These are phyloP conservation scores for Tenthredo livida DNA, from an alignment of 2,888 invertebrate species.

Conservation along the genomic window DNA sequence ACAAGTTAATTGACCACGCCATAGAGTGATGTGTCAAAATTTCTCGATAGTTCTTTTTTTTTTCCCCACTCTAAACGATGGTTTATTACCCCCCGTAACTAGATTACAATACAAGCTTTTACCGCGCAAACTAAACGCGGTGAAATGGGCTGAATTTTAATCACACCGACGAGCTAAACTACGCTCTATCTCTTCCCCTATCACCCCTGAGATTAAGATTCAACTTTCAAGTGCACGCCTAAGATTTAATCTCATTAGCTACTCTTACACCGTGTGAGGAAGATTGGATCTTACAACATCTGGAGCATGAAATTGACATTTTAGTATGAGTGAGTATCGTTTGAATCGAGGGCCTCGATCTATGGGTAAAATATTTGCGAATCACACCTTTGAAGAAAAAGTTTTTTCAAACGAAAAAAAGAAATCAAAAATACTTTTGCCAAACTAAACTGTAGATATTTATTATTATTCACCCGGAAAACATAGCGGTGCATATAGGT, in stretches of 20 bases:
- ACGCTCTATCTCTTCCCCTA: neutral
- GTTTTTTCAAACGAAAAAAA: neutral
- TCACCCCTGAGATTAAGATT: slow-evolving; percentile 20
- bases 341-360: neutral
- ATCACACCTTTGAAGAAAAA: neutral
- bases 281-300: neutral
- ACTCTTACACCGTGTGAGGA: neutral
- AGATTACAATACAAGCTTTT: slow-evolving; percentile 2
- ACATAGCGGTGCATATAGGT: neutral
- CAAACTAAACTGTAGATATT: neutral
- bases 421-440: neutral
- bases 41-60: neutral
- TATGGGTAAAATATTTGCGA: neutral
- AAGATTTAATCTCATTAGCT: neutral
- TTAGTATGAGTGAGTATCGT: neutral
- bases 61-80: neutral
- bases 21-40: neutral
- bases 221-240: neutral
- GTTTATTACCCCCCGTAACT: slow-evolving; percentile 18
- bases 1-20: neutral
- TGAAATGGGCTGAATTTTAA: slow-evolving; percentile 42
- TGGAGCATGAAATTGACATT: neutral
- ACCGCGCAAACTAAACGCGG: slow-evolving; percentile 23
- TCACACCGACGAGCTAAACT: slow-evolving; percentile 15
- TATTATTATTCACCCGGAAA: neutral